Base-by-base conservation (phyloP, 1,140 invertebrate genomes). In the Papilio dardanus region DNA sequence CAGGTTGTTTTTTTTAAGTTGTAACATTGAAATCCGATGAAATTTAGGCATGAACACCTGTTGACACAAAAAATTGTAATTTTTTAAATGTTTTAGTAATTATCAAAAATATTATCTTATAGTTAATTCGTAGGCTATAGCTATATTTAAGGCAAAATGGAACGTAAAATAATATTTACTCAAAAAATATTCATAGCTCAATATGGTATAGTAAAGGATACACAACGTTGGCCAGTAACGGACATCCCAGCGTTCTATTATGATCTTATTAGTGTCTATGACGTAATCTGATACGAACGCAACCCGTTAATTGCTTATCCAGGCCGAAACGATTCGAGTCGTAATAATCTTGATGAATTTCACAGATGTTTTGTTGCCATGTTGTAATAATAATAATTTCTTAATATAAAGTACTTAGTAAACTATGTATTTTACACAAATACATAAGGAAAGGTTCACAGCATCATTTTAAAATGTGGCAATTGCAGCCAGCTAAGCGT, bases 271-370 rank as follows among this genome's bases (percentile, higher is more conserved):
- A 54, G 19, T 12, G 14, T 24, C 50, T 24, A 54, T 54, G 50
- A 54, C 50, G 50, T 54, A 54, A 54, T 54, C 50, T 54, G 21
- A 54, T 54, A 54, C 10, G 21, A 54, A 24, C 50, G 50, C 24
- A n/a, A 12, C 19, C 46, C 8, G 50, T 24, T 54, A 28, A 54
- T 54, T 54, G 50, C 50, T 54, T 21, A 54, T 54, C 50, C 50
- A 54, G 50, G 19, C 50, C 50, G 21, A 54, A 21, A 54, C 24
- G 50, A 54, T 54, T 54, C n/a, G 24, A 54, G 6, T 54, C 50
- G 50, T 46, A n/a, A 46, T 54, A 54, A 54, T 54, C 50, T 24
- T 24, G 50, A 54, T 54, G 50, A 54, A 54, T 54, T 54, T 54
- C 19, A 54, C 19, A 54, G 50, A 54, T 21, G 21, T 10, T 21